A percentile compares a stretch with the other conserved stretches of the same genome.
Conservation (phyloP, 2,888 invertebrate genomes). For the Baronia brevicornis region DNA sequence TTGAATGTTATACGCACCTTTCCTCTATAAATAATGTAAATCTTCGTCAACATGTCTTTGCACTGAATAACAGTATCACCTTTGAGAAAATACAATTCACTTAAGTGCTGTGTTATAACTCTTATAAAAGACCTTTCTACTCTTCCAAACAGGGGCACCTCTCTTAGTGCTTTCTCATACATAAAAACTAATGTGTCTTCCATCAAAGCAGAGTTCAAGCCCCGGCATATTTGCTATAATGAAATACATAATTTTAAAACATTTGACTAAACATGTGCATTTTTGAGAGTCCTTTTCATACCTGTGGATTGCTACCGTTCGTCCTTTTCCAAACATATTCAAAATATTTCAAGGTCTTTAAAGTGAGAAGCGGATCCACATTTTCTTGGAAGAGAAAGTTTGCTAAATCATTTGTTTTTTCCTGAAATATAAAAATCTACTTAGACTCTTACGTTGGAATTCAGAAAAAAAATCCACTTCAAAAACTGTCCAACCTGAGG, state of each 20-base stretch:
- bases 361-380: constrained; percentile 51
- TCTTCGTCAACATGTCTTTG: constrained; percentile 60
- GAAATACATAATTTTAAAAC: constrained; percentile 19
- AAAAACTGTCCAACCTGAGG: too few relatives aligned
- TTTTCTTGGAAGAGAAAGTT: constrained; percentile 65
- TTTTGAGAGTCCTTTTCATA: constrained; percentile 24
- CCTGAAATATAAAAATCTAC: constrained; percentile 51
- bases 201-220: constrained; percentile 68
- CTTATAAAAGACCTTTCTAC: constrained; percentile 72
- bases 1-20: constrained; percentile 41
- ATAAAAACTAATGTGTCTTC: constrained; percentile 71
- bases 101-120: constrained; percentile 67
- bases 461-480: too few relatives aligned
- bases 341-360: constrained; percentile 64
- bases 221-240: constrained; percentile 57
- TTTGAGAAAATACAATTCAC: constrained; percentile 67
- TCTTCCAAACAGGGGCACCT: constrained; percentile 71
- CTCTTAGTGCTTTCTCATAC: constrained; percentile 67
- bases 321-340: constrained; percentile 73
- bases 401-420: constrained; percentile 59
- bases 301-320: constrained; percentile 66
- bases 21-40: constrained; percentile 70
- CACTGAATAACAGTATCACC: constrained; percentile 65
- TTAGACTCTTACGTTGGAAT: too few relatives aligned
- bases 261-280: constrained; percentile 17